Conservation (phyloP, 2,888 invertebrate genomes). For the Euspilapteryx auroguttella region DNA sequence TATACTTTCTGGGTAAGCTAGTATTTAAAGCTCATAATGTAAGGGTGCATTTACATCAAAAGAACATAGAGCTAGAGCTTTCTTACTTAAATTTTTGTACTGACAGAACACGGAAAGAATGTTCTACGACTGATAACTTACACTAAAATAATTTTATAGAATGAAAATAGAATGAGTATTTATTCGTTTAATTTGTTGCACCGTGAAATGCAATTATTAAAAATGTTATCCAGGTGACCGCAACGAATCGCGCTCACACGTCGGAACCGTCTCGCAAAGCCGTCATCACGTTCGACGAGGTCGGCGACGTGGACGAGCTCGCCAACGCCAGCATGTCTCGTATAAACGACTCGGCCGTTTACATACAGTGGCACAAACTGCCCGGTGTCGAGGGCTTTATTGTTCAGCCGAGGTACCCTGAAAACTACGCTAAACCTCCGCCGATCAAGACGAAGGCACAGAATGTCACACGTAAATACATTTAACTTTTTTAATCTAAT, state of each 20-base stretch:
- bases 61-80: no score
- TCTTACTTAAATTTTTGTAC: no score
- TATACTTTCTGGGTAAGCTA: slow-evolving; percentile 74
- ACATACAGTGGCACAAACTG: slow-evolving; percentile 64
- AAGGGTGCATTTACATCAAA: no score
- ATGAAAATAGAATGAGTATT: no score
- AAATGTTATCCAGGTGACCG: slow-evolving; percentile 64
- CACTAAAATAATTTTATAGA: no score
- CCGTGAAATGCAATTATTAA: not conserved
- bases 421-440: slow-evolving; percentile 56
- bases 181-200: not conserved
- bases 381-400: slow-evolving; percentile 63
- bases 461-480: slow-evolving; percentile 51
- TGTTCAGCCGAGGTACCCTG: slow-evolving; percentile 47
- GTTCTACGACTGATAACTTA: no score
- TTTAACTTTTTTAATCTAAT: slow-evolving; percentile 21
- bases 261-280: slow-evolving; percentile 64
- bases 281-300: slow-evolving; percentile 64
- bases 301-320: slow-evolving; percentile 65
- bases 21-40: slow-evolving; percentile 5
- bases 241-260: slow-evolving; percentile 63
- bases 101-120: no score
- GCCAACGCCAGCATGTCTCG: slow-evolving; percentile 52
- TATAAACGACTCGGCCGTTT: slow-evolving; percentile 50
- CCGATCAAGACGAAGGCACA: slow-evolving; percentile 35